phyloP scores from a whole-genome alignment of 2,797 vertebrate species.

The Avahi laniger region DNA sequence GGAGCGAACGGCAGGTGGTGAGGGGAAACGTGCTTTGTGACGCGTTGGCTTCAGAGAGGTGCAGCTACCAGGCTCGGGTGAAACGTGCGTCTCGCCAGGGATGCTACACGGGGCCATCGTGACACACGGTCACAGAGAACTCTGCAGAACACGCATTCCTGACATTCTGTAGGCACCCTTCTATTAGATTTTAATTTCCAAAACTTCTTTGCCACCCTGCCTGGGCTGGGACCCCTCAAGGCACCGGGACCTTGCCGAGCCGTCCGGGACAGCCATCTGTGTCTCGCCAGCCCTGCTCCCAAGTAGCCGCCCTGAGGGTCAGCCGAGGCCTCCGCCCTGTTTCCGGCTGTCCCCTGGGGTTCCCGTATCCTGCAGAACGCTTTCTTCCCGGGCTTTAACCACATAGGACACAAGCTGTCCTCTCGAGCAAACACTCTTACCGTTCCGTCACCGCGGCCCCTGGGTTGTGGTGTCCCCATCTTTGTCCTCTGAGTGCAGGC shows the following conservation, averaged over 20 bases:
- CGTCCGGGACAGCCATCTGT: too few species aligned
- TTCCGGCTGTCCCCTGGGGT: background rate
- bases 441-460: accelerated
- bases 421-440: background rate
- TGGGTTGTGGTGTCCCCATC: too few species aligned
- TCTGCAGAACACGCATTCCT: background rate
- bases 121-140: background rate
- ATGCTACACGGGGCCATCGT: background rate
- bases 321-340: background rate
- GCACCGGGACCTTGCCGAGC: background rate
- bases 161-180: too few species aligned
- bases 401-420: too few species aligned
- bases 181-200: background rate
- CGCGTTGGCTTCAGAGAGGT: too few species aligned
- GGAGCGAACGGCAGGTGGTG: accelerated
- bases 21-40: accelerated
- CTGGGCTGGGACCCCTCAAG: background rate
- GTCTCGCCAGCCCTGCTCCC: too few species aligned
- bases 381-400: background rate
- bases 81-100: too few species aligned
- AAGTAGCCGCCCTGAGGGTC: too few species aligned
- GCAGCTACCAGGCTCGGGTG: background rate
- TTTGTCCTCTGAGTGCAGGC: too few species aligned
- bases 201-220: background rate
- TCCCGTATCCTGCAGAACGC: background rate